Evolutionary conservation across 1,140 invertebrate genomes (phyloP), one percentile per base, ranked within the genome.

Genomic region (Acyrthosiphon pisum): DNA sequence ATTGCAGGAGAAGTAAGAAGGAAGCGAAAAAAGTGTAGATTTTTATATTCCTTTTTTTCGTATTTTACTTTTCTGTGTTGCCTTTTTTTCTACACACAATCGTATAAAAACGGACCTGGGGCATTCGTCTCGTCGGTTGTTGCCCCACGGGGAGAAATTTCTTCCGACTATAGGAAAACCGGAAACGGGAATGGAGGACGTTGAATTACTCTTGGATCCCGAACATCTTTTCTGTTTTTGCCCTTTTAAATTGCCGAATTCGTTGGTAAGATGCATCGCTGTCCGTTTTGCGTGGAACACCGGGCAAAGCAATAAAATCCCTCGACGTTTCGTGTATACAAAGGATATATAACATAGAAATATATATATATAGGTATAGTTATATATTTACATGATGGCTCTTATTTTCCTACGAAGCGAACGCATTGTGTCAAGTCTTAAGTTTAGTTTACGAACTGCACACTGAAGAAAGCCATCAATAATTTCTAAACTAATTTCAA

Each of bases 111-210:
- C 48, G 91, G 91, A 93, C 91, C 81, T 22, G 35, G 91, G 91
- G 48, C 91, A 93, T 93, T 56, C 91, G 91, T 93, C 91, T 93
- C 91, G 48, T 84, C 37, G 23, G 81, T 93, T 93, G 91, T 84
- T 83, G 91, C 81, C 35, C 91, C 91, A 50, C 91, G 76, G 91
- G 91, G 91, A 93, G 91, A 93, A 37, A 93, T 93, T 93, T 93
- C 91, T 93, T 44, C 81, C 48, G n/a, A 50, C 81, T 91, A 83
- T 81, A 46, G n/a, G 26, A 83, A 92, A 92, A 92, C 90, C 81
- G 91, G 35, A 92, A 56, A 84, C 76, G 76, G 44, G 22, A 35
- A 91, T 14, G n/a, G 84, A 53, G 22, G 3, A 81, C 48, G 81
- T 92, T 48, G 48, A 84, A 92, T 92, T 86, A 50, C 76, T 86